These are phyloP conservation scores for Vidua chalybeata DNA, from an alignment of 2,113 vertebrate genomes.

Conservation along the genomic window DNA sequence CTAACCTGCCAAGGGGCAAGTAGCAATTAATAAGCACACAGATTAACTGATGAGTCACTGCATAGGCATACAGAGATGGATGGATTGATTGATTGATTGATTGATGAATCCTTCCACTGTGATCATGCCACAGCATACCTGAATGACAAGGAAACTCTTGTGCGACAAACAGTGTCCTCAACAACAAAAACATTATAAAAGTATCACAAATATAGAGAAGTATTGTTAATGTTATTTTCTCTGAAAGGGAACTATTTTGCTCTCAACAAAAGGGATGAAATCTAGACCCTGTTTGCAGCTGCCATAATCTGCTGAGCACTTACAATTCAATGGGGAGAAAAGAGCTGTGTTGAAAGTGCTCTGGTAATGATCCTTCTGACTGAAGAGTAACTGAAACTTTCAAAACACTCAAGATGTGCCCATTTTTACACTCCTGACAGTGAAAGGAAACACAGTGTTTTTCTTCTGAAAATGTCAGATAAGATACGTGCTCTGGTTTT, in stretches of 20 bases:
- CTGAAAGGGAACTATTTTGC: slow-evolving; percentile 14
- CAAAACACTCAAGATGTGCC: slow-evolving; percentile 27
- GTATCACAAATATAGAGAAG: background rate
- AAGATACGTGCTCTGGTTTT: background rate
- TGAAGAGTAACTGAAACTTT: slow-evolving; percentile 54
- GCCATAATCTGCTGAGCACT: background rate
- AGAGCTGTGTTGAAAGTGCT: slow-evolving; percentile 30
- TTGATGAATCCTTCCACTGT: background rate
- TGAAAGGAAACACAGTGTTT: background rate
- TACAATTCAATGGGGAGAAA: background rate
- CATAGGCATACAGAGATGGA: background rate
- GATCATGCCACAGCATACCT: background rate
- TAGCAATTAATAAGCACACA: slow-evolving; percentile 23
- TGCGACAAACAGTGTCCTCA: background rate
- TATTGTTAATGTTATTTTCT: background rate
- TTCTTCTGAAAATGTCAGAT: slow-evolving; percentile 29
- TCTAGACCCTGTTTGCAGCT: slow-evolving; percentile 15
- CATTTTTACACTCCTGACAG: background rate
- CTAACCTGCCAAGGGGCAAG: background rate
- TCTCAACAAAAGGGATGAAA: slow-evolving; percentile 42
- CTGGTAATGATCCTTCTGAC: slow-evolving; percentile 6
- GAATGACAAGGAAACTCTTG: background rate
- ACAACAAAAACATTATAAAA: background rate
- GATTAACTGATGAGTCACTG: slow-evolving; percentile 4
- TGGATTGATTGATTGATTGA: background rate